These are phyloP conservation scores for Psophia crepitans DNA, from an alignment of 2,113 vertebrate genomes.

Conservation along the genomic window DNA sequence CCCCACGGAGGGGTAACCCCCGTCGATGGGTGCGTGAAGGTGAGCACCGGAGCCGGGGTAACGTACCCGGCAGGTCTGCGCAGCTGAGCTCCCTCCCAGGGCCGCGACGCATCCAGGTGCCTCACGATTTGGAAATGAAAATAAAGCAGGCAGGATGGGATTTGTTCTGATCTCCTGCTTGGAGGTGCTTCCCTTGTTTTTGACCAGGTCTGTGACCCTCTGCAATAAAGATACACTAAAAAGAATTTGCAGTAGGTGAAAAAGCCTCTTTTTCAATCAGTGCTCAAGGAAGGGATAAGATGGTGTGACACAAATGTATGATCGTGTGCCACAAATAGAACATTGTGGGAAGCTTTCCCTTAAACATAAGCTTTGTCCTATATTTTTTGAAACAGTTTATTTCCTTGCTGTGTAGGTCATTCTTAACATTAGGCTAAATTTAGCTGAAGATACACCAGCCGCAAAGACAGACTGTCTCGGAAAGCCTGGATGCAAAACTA, in stretches of 20 bases:
- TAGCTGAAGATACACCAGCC: background rate
- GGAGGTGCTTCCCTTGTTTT: background rate
- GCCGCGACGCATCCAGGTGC: background rate
- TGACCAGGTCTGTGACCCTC: background rate
- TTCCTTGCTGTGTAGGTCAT: constrained; percentile 61
- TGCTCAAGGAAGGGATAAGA: constrained; percentile 23
- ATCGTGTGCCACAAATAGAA: constrained; percentile 62
- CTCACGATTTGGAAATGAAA: background rate
- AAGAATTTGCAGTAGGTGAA: background rate
- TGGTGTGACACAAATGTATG: constrained; percentile 60
- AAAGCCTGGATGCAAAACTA: background rate
- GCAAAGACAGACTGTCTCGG: background rate
- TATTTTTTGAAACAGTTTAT: constrained; percentile 66
- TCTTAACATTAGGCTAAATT: constrained; percentile 57
- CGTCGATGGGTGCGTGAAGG: background rate
- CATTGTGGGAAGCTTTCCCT: constrained; percentile 65
- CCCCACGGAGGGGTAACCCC: background rate
- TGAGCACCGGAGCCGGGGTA: background rate
- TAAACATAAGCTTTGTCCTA: constrained; percentile 65
- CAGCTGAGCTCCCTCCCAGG: background rate
- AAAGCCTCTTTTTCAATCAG: constrained; percentile 12
- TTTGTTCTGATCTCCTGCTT: background rate
- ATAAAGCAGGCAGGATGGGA: background rate
- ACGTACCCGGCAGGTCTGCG: background rate
- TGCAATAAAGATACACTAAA: background rate